These are phyloP conservation scores for Cliona cf. orientalis DNA, from an alignment of 37 sponge, comb jelly and placozoan genomes.

Conservation along the genomic window DNA sequence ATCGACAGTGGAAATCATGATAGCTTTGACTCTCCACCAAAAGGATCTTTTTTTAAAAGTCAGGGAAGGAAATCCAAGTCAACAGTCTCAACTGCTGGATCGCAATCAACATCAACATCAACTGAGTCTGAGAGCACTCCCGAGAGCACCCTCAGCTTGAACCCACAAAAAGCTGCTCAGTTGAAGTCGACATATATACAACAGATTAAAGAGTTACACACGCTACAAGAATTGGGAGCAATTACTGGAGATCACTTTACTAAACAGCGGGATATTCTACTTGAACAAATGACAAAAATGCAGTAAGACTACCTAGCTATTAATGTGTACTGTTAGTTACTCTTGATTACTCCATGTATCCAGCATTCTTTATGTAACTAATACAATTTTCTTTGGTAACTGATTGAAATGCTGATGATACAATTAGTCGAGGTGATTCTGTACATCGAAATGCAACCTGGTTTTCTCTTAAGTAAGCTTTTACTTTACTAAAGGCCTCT, in stretches of 20 bases:
- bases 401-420: not conserved
- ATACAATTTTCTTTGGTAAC: not conserved
- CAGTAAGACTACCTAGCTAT: not conserved
- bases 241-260: not conserved
- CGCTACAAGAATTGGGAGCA: not conserved
- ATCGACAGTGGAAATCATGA: not conserved
- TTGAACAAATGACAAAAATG: not conserved
- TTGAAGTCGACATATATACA: not conserved
- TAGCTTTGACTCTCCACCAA: not conserved
- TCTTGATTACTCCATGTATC: not conserved
- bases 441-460: not conserved
- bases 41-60: not conserved
- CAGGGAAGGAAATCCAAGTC: not conserved
- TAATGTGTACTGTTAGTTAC: not conserved
- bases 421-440: not conserved
- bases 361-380: conserved; percentile 5
- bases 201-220: not conserved
- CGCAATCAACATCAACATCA: no score
- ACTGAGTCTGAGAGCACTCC: no score
- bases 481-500: conserved; percentile 12
- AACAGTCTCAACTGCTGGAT: not conserved
- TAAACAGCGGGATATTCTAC: not conserved
- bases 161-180: not conserved
- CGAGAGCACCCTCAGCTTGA: no score
- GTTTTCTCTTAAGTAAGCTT: not conserved